These are phyloP conservation scores for Spea bombifrons DNA, from an alignment of 2,113 vertebrate species.

Conservation along the genomic window DNA sequence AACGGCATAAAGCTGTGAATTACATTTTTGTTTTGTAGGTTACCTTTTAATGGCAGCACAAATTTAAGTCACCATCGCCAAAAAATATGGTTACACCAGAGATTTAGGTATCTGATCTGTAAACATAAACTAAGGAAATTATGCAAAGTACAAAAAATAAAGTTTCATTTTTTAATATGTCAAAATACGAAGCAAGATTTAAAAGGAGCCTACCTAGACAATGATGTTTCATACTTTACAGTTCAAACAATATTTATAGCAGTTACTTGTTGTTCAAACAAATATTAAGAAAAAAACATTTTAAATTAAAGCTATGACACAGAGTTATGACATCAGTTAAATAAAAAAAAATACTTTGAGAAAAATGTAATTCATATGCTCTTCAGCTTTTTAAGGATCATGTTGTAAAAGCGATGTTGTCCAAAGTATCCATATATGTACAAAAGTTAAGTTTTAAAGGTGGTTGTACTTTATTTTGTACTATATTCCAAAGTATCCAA, in stretches of 20 bases:
- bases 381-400: not conserved
- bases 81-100: not conserved
- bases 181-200: slow-evolving; percentile 51
- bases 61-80: slow-evolving; percentile 1
- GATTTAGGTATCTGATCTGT: not conserved
- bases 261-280: slow-evolving; percentile 55
- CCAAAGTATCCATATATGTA: not conserved
- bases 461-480: no score
- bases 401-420: slow-evolving; percentile 11
- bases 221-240: slow-evolving; percentile 53
- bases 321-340: slow-evolving; percentile 52
- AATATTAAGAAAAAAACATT: slow-evolving; percentile 55
- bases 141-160: slow-evolving; percentile 55
- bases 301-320: slow-evolving; percentile 54
- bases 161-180: slow-evolving; percentile 54
- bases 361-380: no score
- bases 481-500: slow-evolving; percentile 46
- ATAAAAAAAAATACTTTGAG: slow-evolving; percentile 46
- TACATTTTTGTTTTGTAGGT: no score
- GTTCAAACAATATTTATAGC: slow-evolving; percentile 51
- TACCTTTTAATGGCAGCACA: slow-evolving; percentile 42
- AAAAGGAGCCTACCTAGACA: slow-evolving; percentile 58
- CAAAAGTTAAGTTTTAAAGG: no score
- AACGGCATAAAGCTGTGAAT: no score
- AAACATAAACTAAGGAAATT: slow-evolving; percentile 17